Conservation (phyloP, 30 jellyfish, hydroid and myxozoan genomes). For the Hydra vulgaris region DNA sequence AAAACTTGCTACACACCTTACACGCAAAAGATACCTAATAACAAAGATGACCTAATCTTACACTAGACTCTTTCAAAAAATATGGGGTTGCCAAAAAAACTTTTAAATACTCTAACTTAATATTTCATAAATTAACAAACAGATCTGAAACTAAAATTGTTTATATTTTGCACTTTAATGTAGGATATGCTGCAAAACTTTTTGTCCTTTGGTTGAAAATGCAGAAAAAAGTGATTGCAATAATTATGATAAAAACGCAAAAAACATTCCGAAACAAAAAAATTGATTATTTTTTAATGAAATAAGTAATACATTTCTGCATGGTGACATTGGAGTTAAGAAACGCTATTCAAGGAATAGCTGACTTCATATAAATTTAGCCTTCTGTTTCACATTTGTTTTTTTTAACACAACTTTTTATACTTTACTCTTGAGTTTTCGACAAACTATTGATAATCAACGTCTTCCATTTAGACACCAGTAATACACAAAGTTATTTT, state of each 20-base stretch:
- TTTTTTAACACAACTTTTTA: conserved; percentile 13
- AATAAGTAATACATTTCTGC: conserved; percentile 16
- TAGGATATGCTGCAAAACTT: conserved; percentile 36
- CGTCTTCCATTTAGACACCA: conserved; percentile 1
- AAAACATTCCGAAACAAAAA: conserved; percentile 12
- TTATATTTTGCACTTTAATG: conserved; percentile 16
- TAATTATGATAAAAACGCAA: background rate
- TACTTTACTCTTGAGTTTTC: conserved; percentile 36
- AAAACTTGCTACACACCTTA: conserved; percentile 34
- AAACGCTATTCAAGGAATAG: conserved; percentile 21
- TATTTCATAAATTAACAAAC: conserved; percentile 25
- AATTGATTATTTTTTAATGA: too few species aligned
- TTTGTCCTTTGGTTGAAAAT: conserved; percentile 13
- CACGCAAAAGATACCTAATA: conserved; percentile 12
- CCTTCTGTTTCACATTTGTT: conserved; percentile 43
- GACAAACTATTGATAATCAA: conserved; percentile 26
- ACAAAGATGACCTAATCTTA: background rate
- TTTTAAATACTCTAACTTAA: conserved; percentile 29
- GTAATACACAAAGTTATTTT: conserved; percentile 13
- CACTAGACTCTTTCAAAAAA: background rate
- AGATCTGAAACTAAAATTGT: conserved; percentile 32
- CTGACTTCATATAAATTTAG: conserved; percentile 29
- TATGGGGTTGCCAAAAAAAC: conserved; percentile 15
- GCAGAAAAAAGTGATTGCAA: conserved; percentile 20
- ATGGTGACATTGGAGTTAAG: conserved; percentile 33